Base-by-base conservation (phyloP, 2,888 invertebrate species). In the Machimus atricapillus region DNA sequence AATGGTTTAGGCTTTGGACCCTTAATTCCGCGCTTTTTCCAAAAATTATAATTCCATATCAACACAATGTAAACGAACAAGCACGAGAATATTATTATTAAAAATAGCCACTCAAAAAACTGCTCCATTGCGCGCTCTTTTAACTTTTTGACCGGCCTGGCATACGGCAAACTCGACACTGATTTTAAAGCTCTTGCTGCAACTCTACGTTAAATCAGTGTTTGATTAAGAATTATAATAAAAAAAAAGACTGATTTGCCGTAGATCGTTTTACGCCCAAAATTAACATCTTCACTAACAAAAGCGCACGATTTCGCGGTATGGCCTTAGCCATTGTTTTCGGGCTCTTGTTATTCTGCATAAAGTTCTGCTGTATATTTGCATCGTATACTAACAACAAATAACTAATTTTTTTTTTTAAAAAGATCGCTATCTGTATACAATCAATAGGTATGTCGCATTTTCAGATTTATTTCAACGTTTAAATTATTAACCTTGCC, bases 11-110 rank as follows among this genome's bases (percentile, higher is more conserved):
- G 93, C 81, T 89, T 89, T 0, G 93, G 93, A 14, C 92, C 92
- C 0, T 90, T 90, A 0, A 93, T 90, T 0, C 90, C 90, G 0
- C 90, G 90, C 66, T 90, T 91, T 40, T 90, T 90, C 93, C 93
- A 93, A 88, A 91, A 92, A 37, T 90, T 88, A 77, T 90, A 92
- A 52, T 91, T 91, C 90, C 91, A 91, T 9, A 66, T 40, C 1
- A 83, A 31, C 56, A 37, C 56, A 8, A 37, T 16, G 19, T 83
- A 83, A 83, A 83, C 19, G 19, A 19, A 66, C 1, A 83, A 12
- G 16, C 34, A 66, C 9, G 37, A 12, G 9, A 19, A 34, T 34
- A 40, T 12, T 27, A 19, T 9, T 46, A 5, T 31, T 9, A 31
- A 16, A 34, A 83, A 23, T 19, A 66, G 0, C 82, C 58, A 58